Evolutionary conservation across 2,113 vertebrate genomes (phyloP).

Genomic region (Theristicus caerulescens): DNA sequence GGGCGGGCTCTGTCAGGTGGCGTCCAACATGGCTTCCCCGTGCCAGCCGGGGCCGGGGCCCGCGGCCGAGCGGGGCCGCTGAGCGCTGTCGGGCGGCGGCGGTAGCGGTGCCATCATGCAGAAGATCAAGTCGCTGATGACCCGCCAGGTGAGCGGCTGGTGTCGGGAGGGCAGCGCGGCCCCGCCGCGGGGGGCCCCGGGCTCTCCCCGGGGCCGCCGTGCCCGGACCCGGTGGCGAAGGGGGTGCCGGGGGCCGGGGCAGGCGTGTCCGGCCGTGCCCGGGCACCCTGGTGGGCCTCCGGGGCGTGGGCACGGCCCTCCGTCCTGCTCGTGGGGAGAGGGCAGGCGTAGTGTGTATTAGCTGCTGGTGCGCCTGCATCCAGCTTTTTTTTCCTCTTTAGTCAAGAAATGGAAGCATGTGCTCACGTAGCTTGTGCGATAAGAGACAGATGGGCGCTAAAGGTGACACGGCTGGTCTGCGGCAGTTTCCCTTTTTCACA

Average conservation of each 20-base stretch:
- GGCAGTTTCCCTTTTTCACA: too few relatives aligned
- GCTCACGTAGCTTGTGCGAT: not conserved
- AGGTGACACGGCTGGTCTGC: not conserved
- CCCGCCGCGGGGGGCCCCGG: not conserved
- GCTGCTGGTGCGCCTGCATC: not conserved
- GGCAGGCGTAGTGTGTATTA: fast-evolving
- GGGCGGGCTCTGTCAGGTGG: slow-evolving; percentile 61
- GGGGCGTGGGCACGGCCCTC: not conserved
- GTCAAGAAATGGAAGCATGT: not conserved
- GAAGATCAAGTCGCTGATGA: slow-evolving; percentile 96
- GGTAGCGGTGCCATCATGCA: slow-evolving; percentile 79
- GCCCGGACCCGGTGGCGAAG: not conserved
- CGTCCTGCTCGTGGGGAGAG: not conserved
- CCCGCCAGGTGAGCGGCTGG: slow-evolving; percentile 86
- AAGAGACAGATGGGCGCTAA: too few relatives aligned
- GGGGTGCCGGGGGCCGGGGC: not conserved
- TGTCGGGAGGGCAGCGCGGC: not conserved
- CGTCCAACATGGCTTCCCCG: slow-evolving; percentile 71
- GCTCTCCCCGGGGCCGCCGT: not conserved
- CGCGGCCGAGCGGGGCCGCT: not conserved
- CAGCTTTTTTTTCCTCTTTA: not conserved
- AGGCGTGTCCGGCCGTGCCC: not conserved
- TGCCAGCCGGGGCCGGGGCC: not conserved
- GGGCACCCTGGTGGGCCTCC: not conserved
- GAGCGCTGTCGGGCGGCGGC: not conserved